phyloP scores from a whole-genome alignment of 2,888 invertebrate species.

The Leucophora obtusa region DNA sequence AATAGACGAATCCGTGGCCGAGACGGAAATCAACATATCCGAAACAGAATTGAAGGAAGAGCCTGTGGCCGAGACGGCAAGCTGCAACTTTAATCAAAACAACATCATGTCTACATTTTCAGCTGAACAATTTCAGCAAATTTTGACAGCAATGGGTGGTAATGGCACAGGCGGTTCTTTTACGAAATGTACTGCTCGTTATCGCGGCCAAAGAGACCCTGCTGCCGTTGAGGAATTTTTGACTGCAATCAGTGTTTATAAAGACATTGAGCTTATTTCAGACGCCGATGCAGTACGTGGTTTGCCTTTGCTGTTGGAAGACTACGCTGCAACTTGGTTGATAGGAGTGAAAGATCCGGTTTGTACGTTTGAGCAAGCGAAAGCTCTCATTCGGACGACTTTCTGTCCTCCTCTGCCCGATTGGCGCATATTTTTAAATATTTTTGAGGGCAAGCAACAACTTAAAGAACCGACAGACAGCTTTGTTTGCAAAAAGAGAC shows the following conservation, averaged over 20 bases:
- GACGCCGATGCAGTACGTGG: constrained; percentile 56
- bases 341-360: constrained; percentile 47
- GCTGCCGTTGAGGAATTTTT: constrained; percentile 57
- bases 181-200: constrained; percentile 54
- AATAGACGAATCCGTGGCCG: no score
- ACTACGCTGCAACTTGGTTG: constrained; percentile 62
- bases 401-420: no score
- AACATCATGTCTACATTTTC: constrained; percentile 35
- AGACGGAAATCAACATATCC: no score
- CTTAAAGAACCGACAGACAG: constrained; percentile 35
- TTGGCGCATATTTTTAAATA: no score
- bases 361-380: constrained; percentile 31
- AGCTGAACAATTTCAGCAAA: constrained; percentile 42
- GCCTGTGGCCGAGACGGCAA: no score
- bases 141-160: constrained; percentile 27
- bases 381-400: constrained; percentile 24
- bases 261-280: constrained; percentile 56
- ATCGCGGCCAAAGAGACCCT: constrained; percentile 49
- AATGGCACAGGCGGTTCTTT: constrained; percentile 37
- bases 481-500: constrained; percentile 45
- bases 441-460: no score
- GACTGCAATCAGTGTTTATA: constrained; percentile 50
- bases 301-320: constrained; percentile 55
- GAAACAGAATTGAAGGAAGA: no score
- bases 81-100: no score